Base-by-base conservation (phyloP, 2,113 vertebrate species). In the Dipodomys ordii region DNA sequence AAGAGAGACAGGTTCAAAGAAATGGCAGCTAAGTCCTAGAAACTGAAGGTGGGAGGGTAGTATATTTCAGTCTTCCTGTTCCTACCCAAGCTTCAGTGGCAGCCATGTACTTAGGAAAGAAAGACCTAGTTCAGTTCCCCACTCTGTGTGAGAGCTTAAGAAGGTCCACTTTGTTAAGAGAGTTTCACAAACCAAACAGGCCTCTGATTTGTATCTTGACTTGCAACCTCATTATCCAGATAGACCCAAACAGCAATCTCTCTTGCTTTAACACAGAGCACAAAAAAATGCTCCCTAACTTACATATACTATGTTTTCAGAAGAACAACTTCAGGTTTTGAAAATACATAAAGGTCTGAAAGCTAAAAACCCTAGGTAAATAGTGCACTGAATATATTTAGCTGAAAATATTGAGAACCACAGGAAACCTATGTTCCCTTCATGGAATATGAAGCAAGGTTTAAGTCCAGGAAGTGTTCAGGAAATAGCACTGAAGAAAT, bases 1-100 rank as follows among this genome's bases (percentile, higher is more conserved):
- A 97, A 98, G 91, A 97, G 95, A 97, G 97, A 96, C 96, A 98
- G 98, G 98, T 98, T 97, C 97, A 94, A 95, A 98, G 87, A 92
- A 95, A 97, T 87, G 92, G 97, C 87, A 96, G 93, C 81, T 93
- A 96, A 95, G 83, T 82, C 94, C 39, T 22, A n/a, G 12, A 44
- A 35, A 78, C 23, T 27, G 74, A 57, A 57, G 53, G 53, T 57
- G 53, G 53, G 15, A 18, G 88, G 73, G 60, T 60, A 76, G 49
- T 60, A 76, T 57, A 62, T 71, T 79, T 90, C 85, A 7, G 10
- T 65, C 77, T 82, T 72, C 57, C 53, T 57, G 53, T 8, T 25
- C n/a, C 57, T 81, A 19, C 35, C n/a, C 80, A n/a, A 83, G 35
- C 93, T 83, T 84, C 93, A 86, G 12, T 80, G 87, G 57, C 67